Evolutionary conservation across 2,888 invertebrate species (phyloP).

Genomic region (Agonum fuliginosum): DNA sequence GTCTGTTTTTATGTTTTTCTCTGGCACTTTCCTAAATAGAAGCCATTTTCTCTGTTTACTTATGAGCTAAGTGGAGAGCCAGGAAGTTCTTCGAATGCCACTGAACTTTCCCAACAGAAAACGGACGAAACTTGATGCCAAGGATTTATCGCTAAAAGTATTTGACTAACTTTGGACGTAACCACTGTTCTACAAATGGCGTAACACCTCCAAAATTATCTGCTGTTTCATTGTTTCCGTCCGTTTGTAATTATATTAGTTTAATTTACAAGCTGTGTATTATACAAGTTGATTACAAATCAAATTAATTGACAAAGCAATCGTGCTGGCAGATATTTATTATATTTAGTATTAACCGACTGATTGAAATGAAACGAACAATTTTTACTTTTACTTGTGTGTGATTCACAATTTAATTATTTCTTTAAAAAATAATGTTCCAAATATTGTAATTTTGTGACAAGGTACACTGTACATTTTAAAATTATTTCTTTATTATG

Average conservation of each 20-base stretch:
- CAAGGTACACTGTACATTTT: too few relatives aligned
- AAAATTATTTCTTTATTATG: too few relatives aligned
- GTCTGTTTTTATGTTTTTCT: conserved; percentile 15
- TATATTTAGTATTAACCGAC: too few relatives aligned
- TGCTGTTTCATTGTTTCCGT: not conserved
- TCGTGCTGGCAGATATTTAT: too few relatives aligned
- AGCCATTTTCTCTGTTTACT: conserved; percentile 34
- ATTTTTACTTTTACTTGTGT: too few relatives aligned
- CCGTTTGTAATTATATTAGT: not conserved
- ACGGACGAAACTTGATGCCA: conserved; percentile 44
- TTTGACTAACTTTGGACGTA: conserved; percentile 27
- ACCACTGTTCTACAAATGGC: conserved; percentile 15
- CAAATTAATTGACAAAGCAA: too few relatives aligned
- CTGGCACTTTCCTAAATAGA: conserved; percentile 43
- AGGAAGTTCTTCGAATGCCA: conserved; percentile 42
- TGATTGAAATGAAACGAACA: too few relatives aligned
- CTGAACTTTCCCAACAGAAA: conserved; percentile 31
- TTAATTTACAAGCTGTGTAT: not conserved
- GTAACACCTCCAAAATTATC: conserved; percentile 5
- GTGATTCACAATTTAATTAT: too few relatives aligned
- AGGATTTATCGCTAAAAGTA: conserved; percentile 37
- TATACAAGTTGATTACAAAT: conserved; percentile 1
- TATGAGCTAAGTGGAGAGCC: conserved; percentile 17
- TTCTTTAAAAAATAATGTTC: too few relatives aligned
- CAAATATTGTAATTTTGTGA: too few relatives aligned